A percentile compares a stretch with the other conserved stretches of the same genome.
Evolutionary conservation across 2,797 vertebrate genomes (phyloP).

Genomic region (Paedocypris micromegethes): DNA sequence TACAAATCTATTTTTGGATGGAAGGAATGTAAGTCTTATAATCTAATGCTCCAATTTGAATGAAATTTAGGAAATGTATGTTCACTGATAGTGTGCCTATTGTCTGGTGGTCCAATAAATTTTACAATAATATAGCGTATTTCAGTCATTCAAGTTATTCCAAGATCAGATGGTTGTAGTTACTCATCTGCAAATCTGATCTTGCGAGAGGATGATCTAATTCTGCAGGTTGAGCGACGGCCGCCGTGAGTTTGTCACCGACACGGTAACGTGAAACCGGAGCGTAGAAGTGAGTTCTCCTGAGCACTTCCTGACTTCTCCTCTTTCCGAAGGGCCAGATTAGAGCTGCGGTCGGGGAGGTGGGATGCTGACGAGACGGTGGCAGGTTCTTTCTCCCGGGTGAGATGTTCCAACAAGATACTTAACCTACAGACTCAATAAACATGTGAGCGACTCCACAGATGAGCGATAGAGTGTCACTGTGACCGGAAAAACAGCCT

Average conservation of each 20-base stretch:
- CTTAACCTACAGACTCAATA: slow-evolving; percentile 73
- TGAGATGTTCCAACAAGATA: slow-evolving; percentile 68
- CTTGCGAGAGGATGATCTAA: slow-evolving; percentile 70
- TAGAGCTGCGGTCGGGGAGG: slow-evolving; percentile 72
- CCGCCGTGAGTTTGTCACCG: slow-evolving; percentile 70
- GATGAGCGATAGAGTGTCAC: slow-evolving; percentile 71
- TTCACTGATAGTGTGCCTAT: no score
- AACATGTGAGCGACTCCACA: slow-evolving; percentile 74
- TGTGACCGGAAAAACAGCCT: slow-evolving; percentile 23
- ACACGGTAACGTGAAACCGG: slow-evolving; percentile 72
- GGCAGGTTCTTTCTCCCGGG: slow-evolving; percentile 71
- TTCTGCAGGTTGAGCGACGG: slow-evolving; percentile 55
- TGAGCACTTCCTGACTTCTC: slow-evolving; percentile 65
- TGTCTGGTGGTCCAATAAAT: no score
- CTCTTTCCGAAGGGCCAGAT: slow-evolving; percentile 69
- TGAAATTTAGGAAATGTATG: no score
- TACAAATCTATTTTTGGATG: no score
- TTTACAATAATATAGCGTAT: no score
- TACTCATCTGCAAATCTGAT: slow-evolving; percentile 46
- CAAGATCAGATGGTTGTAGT: slow-evolving; percentile 13
- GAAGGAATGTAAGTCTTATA: no score
- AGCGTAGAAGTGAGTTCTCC: slow-evolving; percentile 63
- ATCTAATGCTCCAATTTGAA: no score
- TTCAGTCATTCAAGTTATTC: slow-evolving; percentile 5
- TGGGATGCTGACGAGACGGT: slow-evolving; percentile 73